These are phyloP conservation scores for Nibea coibor DNA, from an alignment of 2,113 vertebrate species.

Conservation along the genomic window DNA sequence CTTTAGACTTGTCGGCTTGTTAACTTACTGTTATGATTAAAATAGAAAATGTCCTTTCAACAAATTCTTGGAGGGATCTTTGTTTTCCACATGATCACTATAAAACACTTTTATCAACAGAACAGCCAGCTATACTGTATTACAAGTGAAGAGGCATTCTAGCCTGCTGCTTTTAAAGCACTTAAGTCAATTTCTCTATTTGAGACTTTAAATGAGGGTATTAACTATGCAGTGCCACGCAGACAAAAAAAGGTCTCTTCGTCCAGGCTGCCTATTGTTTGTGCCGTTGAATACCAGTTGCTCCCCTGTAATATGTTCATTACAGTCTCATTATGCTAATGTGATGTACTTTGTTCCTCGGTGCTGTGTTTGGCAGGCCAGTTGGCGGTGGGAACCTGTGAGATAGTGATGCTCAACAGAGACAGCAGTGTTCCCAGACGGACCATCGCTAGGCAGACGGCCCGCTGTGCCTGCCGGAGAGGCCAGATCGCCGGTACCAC, in stretches of 20 bases:
- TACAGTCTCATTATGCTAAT: conserved; percentile 61
- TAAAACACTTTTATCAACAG: conserved; percentile 28
- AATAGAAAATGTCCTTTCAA: conserved; percentile 26
- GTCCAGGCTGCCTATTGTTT: conserved; percentile 10
- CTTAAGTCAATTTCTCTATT: not conserved
- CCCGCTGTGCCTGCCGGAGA: conserved; percentile 87
- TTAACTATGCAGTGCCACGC: conserved; percentile 2
- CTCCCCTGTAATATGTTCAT: conserved; percentile 59
- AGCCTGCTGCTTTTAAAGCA: conserved; percentile 24
- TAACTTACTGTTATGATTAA: conserved; percentile 24
- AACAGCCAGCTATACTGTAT: conserved; percentile 26
- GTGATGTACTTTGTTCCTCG: conserved; percentile 36
- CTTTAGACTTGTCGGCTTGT: conserved; percentile 13
- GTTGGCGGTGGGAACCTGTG: conserved; percentile 87
- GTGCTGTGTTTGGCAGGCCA: conserved; percentile 82
- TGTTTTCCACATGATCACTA: conserved; percentile 33
- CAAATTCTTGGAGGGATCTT: conserved; percentile 20
- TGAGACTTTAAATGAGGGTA: conserved; percentile 23
- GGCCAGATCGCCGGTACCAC: conserved; percentile 89
- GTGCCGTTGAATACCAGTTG: conserved; percentile 46
- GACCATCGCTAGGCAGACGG: conserved; percentile 88
- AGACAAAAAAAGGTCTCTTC: not conserved
- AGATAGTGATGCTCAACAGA: conserved; percentile 88
- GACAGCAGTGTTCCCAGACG: conserved; percentile 87
- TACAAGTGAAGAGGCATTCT: conserved; percentile 13